Evolutionary conservation across 2,888 invertebrate genomes (phyloP).

Genomic region (Zygogramma bicolorata): DNA sequence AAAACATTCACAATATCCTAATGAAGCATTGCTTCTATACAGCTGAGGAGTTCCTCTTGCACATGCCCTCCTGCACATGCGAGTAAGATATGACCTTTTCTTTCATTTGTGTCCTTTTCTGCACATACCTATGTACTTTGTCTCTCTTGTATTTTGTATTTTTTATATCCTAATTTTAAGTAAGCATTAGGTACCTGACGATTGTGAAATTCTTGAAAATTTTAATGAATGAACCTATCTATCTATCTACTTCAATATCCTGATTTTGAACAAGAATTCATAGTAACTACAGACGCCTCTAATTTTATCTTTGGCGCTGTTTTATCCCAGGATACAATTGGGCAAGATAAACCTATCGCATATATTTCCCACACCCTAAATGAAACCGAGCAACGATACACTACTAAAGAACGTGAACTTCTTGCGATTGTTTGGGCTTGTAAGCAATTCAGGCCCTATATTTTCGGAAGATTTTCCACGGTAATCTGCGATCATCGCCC

Average conservation of each 20-base stretch:
- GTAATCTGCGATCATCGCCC: conserved; percentile 60
- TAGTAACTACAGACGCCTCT: conserved; percentile 32
- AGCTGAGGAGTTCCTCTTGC: too few relatives aligned
- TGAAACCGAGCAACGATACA: conserved; percentile 58
- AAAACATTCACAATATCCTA: too few relatives aligned
- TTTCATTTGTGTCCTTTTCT: too few relatives aligned
- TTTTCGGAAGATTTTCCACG: conserved; percentile 59
- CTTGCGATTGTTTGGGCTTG: conserved; percentile 57
- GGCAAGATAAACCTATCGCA: conserved; percentile 52
- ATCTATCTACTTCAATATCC: conserved; percentile 22
- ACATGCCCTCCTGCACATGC: too few relatives aligned
- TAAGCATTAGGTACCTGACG: too few relatives aligned
- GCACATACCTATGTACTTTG: too few relatives aligned
- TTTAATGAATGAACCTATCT: too few relatives aligned
- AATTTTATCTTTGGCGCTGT: conserved; percentile 34
- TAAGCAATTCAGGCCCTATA: conserved; percentile 60
- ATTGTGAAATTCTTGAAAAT: too few relatives aligned
- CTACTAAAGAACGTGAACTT: conserved; percentile 60
- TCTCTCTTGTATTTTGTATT: too few relatives aligned
- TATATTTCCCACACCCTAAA: conserved; percentile 58
- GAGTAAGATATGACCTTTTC: too few relatives aligned
- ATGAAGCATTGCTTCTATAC: too few relatives aligned
- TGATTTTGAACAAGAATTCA: conserved; percentile 15
- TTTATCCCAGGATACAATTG: conserved; percentile 5
- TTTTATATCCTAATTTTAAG: too few relatives aligned